These are phyloP conservation scores for Dolichallabes microphthalmus DNA, from an alignment of 2,113 vertebrate genomes.

Conservation along the genomic window DNA sequence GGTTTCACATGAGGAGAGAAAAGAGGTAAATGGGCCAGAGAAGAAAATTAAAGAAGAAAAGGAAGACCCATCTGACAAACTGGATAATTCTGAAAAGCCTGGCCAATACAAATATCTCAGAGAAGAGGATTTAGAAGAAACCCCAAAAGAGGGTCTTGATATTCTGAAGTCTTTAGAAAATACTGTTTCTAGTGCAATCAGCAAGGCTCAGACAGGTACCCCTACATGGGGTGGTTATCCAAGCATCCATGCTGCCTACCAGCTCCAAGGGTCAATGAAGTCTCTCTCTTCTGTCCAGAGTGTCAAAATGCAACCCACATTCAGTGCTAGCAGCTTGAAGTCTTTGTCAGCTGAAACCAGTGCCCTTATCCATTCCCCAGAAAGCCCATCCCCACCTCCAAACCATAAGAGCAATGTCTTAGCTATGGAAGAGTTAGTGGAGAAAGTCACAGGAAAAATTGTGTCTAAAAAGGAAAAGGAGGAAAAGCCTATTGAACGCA, in stretches of 20 bases:
- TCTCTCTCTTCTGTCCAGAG: conserved; percentile 81
- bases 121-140: conserved; percentile 94
- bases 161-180: conserved; percentile 97
- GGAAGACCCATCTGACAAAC: conserved; percentile 81
- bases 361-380: conserved; percentile 85
- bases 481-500: conserved; percentile 76
- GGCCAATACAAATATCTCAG: conserved; percentile 89
- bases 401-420: conserved; percentile 92
- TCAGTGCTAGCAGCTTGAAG: conserved; percentile 77
- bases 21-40: conserved; percentile 69
- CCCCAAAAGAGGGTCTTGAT: conserved; percentile 90
- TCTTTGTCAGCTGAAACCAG: conserved; percentile 77
- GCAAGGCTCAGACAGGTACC: conserved; percentile 95
- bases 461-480: conserved; percentile 78
- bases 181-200: conserved; percentile 95
- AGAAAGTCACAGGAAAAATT: conserved; percentile 93
- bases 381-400: conserved; percentile 83
- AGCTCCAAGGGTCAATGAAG: conserved; percentile 87
- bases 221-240: conserved; percentile 98
- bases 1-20: conserved; percentile 76
- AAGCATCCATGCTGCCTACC: conserved; percentile 97
- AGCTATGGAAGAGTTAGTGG: conserved; percentile 97
- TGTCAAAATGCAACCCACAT: conserved; percentile 86
- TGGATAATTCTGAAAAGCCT: conserved; percentile 79
- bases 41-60: conserved; percentile 92